Conservation (phyloP, 1,140 invertebrate genomes). For the Bombyx mandarina region DNA sequence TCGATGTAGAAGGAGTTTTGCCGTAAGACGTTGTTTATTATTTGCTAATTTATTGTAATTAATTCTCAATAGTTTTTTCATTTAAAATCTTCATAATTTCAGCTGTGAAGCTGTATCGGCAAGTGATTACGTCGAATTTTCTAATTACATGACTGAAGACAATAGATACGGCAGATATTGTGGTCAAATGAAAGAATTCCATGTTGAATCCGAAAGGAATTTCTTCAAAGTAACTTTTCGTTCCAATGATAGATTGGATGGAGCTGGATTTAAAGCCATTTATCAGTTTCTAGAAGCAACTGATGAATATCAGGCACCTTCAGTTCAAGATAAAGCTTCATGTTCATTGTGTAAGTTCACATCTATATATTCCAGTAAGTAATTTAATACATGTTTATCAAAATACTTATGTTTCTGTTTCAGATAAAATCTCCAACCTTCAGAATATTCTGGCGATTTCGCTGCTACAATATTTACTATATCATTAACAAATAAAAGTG, state of each 20-base stretch:
- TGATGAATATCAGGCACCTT: conserved; percentile 59
- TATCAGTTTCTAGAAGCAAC: conserved; percentile 81
- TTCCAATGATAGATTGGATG: conserved; percentile 93
- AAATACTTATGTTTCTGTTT: conserved; percentile 9
- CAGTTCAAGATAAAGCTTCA: conserved; percentile 47
- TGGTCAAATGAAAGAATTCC: conserved; percentile 84
- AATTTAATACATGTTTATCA: background rate
- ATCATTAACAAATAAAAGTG: conserved; percentile 62
- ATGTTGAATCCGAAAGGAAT: conserved; percentile 88
- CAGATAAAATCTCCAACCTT: conserved; percentile 40
- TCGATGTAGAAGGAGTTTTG: conserved; percentile 91
- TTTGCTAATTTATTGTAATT: background rate
- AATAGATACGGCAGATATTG: conserved; percentile 89
- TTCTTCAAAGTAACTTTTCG: conserved; percentile 96
- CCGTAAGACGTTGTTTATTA: conserved; percentile 76
- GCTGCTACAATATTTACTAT: conserved; percentile 48
- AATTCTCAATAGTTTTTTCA: background rate
- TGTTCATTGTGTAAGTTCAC: conserved; percentile 36
- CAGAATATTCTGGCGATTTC: conserved; percentile 26
- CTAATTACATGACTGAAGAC: conserved; percentile 90
- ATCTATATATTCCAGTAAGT: background rate
- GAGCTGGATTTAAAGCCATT: conserved; percentile 92
- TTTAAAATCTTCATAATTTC: conserved; percentile 21
- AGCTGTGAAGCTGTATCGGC: conserved; percentile 90
- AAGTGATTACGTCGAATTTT: conserved; percentile 95